Conservation (phyloP, 2,888 invertebrate genomes). For the Campoplex capitator region DNA sequence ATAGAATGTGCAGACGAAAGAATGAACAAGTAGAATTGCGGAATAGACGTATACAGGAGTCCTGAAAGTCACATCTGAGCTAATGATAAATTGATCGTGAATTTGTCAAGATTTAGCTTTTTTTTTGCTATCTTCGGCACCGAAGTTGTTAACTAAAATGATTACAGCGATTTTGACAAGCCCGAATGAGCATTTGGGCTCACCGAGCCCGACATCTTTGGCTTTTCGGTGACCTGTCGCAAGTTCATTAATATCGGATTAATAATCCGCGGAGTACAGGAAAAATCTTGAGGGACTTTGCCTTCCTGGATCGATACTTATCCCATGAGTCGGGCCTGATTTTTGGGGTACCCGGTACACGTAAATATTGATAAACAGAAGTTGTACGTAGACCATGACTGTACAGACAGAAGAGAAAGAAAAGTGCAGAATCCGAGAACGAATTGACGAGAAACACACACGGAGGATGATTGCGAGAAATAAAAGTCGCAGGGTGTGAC, state of each 20-base stretch:
- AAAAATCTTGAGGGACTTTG: not conserved
- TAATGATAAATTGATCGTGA: not conserved
- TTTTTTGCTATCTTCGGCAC: not conserved
- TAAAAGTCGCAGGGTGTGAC: conserved; percentile 83
- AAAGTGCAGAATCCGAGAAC: conserved; percentile 36
- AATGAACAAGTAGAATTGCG: conserved; percentile 31
- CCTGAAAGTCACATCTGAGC: conserved; percentile 8
- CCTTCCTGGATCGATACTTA: not conserved
- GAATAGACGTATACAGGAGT: not conserved
- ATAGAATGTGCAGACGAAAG: conserved; percentile 41
- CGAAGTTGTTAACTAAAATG: not conserved
- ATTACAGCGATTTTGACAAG: not conserved
- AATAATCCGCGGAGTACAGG: not conserved
- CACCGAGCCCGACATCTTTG: not conserved
- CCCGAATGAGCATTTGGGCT: not conserved
- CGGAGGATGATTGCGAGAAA: conserved; percentile 79
- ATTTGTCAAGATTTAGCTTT: not conserved
- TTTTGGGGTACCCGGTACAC: conserved; percentile 1
- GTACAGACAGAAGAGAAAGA: conserved; percentile 20
- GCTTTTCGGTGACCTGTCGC: not conserved
- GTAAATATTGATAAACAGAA: conserved; percentile 17
- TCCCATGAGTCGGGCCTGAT: not conserved
- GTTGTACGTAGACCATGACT: not conserved
- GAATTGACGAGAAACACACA: conserved; percentile 69
- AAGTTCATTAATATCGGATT: not conserved